phyloP scores from a whole-genome alignment of 1,140 invertebrate species.

The Drosophila orena region DNA sequence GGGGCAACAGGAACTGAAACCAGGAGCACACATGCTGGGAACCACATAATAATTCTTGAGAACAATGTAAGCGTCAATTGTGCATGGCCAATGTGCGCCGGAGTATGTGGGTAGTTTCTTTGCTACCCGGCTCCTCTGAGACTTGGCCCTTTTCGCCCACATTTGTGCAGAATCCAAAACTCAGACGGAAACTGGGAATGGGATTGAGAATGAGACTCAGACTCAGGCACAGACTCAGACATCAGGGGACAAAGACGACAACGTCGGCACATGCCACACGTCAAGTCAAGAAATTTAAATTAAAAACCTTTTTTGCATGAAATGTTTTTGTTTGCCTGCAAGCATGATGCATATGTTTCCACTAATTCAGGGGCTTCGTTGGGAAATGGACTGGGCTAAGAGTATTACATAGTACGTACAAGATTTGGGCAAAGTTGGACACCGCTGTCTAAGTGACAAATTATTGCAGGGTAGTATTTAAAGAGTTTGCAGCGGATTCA shows the following conservation, averaged over 20 bases:
- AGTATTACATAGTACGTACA: conserved; percentile 14
- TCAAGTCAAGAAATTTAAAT: conserved; percentile 81
- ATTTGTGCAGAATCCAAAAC: conserved; percentile 42
- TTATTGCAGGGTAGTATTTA: not conserved
- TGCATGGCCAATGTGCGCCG: conserved; percentile 63
- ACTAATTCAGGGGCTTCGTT: conserved; percentile 18
- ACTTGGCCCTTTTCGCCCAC: conserved; percentile 47
- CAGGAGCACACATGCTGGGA: conserved; percentile 67
- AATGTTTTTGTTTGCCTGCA: conserved; percentile 56
- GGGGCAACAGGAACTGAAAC: conserved; percentile 16
- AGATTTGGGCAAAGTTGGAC: conserved; percentile 11
- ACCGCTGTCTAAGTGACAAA: not conserved
- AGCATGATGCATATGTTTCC: conserved; percentile 65
- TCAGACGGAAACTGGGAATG: not conserved
- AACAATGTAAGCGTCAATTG: conserved; percentile 82
- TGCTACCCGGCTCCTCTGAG: conserved; percentile 19
- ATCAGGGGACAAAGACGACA: conserved; percentile 68
- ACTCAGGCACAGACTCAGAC: conserved; percentile 41
- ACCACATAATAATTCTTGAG: conserved; percentile 80
- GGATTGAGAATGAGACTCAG: not conserved
- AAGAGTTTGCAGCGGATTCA: not conserved
- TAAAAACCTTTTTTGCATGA: conserved; percentile 81
- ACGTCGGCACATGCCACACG: conserved; percentile 75
- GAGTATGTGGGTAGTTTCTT: conserved; percentile 68
- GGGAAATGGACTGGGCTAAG: not conserved